Evolutionary conservation across 2,797 vertebrate species (phyloP).

Genomic region (Acrocephalus scirpaceus): DNA sequence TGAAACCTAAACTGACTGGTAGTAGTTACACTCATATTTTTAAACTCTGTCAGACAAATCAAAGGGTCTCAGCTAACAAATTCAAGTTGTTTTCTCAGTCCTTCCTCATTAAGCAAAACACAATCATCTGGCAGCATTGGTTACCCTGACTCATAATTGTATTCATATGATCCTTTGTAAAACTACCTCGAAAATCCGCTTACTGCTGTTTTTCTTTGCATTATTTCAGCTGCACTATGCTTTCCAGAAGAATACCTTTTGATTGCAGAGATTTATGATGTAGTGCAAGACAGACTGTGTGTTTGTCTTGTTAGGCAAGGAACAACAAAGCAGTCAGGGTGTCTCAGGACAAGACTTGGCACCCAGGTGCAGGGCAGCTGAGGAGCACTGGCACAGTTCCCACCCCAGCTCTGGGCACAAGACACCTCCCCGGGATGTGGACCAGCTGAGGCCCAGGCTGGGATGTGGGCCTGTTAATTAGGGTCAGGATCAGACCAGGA

Average conservation of each 20-base stretch:
- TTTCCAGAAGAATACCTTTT: background rate
- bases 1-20: background rate
- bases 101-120: background rate
- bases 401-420: background rate
- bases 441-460: background rate
- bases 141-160: background rate
- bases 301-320: background rate
- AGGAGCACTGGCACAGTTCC: background rate
- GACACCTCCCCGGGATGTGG: background rate
- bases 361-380: background rate
- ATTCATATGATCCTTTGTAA: background rate
- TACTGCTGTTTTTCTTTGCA: background rate
- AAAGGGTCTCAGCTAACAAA: background rate
- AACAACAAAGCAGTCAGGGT: background rate
- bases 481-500: background rate
- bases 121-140: background rate
- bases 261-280: background rate
- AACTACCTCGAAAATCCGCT: background rate
- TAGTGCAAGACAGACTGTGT: background rate
- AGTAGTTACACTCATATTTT: background rate
- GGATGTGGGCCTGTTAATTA: accelerated
- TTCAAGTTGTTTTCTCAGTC: background rate
- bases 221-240: background rate
- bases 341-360: background rate
- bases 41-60: background rate